Evolutionary conservation across 2,888 invertebrate genomes (phyloP).

Genomic region (Drosophila kambysellisi): DNA sequence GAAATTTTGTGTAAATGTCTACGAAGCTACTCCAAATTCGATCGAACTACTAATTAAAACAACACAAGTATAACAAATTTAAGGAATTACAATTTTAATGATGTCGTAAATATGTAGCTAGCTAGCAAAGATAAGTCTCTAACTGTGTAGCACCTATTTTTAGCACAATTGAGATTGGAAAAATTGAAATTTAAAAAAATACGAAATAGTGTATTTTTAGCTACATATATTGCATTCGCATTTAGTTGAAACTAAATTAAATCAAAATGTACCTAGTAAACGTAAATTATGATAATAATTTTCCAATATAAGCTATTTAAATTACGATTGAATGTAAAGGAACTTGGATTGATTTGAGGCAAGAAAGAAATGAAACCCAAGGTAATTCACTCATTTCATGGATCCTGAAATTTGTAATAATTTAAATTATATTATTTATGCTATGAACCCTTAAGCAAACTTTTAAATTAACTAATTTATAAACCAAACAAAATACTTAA

Average conservation of each 20-base stretch:
- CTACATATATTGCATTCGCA: slow-evolving; percentile 49
- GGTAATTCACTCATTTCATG: slow-evolving; percentile 4
- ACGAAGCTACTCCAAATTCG: slow-evolving; percentile 46
- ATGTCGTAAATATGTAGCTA: slow-evolving; percentile 41
- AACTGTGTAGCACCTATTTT: slow-evolving; percentile 45
- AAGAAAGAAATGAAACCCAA: slow-evolving; percentile 10
- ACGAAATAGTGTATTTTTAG: slow-evolving; percentile 44
- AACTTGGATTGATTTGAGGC: slow-evolving; percentile 5
- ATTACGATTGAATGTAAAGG: slow-evolving; percentile 36
- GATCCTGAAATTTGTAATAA: slow-evolving; percentile 20
- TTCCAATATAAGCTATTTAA: slow-evolving; percentile 62
- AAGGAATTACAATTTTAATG: slow-evolving; percentile 10
- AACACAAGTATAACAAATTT: slow-evolving; percentile 15
- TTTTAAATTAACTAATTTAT: slow-evolving; percentile 12
- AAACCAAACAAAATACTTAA: slow-evolving; percentile 29
- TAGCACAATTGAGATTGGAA: slow-evolving; percentile 31
- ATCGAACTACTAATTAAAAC: slow-evolving; percentile 18
- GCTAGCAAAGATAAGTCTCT: slow-evolving; percentile 23
- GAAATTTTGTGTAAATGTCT: slow-evolving; percentile 52
- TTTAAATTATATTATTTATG: slow-evolving; percentile 30
- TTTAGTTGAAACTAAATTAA: slow-evolving; percentile 69
- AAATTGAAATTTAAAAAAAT: slow-evolving; percentile 1
- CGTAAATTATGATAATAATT: slow-evolving; percentile 82
- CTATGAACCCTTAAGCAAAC: slow-evolving; percentile 18
- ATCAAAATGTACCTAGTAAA: slow-evolving; percentile 81